Evolutionary conservation across 2,888 invertebrate genomes (phyloP).

Genomic region (Lepidochrysops patricia): DNA sequence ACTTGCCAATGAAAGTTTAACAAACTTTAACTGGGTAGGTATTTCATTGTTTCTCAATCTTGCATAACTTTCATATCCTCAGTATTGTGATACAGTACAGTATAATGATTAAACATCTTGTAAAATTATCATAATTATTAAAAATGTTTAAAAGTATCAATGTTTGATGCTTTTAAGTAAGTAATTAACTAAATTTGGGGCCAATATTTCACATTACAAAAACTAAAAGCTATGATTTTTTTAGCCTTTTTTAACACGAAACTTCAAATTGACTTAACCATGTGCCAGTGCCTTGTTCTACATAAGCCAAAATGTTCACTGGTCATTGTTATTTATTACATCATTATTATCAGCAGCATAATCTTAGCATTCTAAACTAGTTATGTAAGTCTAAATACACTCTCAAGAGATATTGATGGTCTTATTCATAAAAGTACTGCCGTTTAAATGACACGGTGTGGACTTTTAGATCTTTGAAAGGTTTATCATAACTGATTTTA

Average conservation of each 20-base stretch:
- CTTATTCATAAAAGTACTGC: background rate
- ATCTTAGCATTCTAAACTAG: slow-evolving; percentile 5
- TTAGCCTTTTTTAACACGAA: too few species aligned
- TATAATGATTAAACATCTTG: too few species aligned
- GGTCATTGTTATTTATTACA: background rate
- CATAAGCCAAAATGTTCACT: background rate
- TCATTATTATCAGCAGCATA: background rate
- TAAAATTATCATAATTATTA: too few species aligned
- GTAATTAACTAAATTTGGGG: too few species aligned
- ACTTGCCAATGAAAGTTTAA: background rate
- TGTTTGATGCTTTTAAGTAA: too few species aligned
- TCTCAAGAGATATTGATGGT: background rate
- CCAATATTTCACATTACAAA: too few species aligned
- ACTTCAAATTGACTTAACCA: background rate
- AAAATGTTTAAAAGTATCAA: too few species aligned
- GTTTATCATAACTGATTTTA: too few species aligned
- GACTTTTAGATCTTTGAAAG: too few species aligned
- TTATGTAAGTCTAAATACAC: background rate
- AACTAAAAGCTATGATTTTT: too few species aligned
- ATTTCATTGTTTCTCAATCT: background rate
- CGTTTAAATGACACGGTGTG: too few species aligned
- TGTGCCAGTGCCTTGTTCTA: background rate
- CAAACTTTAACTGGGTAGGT: background rate
- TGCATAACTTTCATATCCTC: background rate
- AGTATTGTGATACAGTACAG: too few species aligned